Evolutionary conservation across 2,797 vertebrate species (phyloP).

Genomic region (Sphaeramia orbicularis): DNA sequence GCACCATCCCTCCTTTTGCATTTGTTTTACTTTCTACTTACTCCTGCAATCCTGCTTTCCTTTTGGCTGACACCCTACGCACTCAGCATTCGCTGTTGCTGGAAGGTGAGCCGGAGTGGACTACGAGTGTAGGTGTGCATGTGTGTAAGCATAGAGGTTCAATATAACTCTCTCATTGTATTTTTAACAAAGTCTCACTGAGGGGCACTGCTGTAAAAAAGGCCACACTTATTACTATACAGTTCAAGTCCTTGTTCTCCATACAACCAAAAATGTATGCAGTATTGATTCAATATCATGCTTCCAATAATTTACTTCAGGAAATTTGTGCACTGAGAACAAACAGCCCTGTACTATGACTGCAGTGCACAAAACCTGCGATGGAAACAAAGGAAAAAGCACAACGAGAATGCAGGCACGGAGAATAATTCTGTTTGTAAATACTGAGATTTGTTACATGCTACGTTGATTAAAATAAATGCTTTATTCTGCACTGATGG

Average conservation of each 20-base stretch:
- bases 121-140: constrained; percentile 35
- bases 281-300: constrained; percentile 43
- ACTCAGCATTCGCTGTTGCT: constrained; percentile 45
- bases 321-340: constrained; percentile 21
- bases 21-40: constrained; percentile 48
- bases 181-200: constrained; percentile 51
- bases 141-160: constrained; percentile 29
- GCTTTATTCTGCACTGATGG: too few relatives aligned
- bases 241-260: constrained; percentile 48
- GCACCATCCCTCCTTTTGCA: constrained; percentile 50
- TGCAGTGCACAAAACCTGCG: constrained; percentile 9
- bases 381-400: constrained; percentile 7
- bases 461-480: too few relatives aligned
- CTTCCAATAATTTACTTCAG: constrained; percentile 19
- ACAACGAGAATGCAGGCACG: neutral
- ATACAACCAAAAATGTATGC: constrained; percentile 38
- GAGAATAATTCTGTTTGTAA: neutral
- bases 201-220: constrained; percentile 23
- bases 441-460: neutral
- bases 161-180: constrained; percentile 41
- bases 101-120: constrained; percentile 52
- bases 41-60: constrained; percentile 43
- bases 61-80: constrained; percentile 62
- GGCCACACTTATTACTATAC: constrained; percentile 50
- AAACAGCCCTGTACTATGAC: constrained; percentile 13